Evolutionary conservation across 2,113 vertebrate genomes (phyloP).

Genomic region (Corvus hawaiiensis): DNA sequence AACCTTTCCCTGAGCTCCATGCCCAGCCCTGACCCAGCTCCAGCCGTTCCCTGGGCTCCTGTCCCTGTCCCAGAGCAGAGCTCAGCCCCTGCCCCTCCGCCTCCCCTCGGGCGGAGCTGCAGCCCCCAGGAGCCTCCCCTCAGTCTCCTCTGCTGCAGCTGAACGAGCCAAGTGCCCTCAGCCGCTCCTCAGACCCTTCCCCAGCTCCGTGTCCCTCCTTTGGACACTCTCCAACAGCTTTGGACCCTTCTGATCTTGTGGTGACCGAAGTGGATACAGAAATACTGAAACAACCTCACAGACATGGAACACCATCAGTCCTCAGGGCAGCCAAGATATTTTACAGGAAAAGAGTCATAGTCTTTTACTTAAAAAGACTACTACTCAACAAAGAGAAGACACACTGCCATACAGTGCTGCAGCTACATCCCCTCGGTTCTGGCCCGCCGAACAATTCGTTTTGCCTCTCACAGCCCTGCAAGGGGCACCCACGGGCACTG

Average conservation of each 20-base stretch:
- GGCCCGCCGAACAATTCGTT: background rate
- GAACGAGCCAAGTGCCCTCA: background rate
- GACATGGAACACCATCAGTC: rapidly evolving
- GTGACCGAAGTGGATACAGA: background rate
- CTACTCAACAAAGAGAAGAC: too few relatives aligned
- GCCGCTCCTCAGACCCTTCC: background rate
- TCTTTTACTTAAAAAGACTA: background rate
- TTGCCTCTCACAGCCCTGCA: background rate
- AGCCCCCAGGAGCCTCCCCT: background rate
- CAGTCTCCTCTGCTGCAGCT: background rate
- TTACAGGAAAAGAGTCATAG: rapidly evolving
- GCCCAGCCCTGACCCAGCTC: background rate
- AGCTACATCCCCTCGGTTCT: rapidly evolving
- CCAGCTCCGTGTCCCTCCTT: background rate
- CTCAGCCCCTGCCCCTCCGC: background rate
- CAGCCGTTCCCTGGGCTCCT: background rate
- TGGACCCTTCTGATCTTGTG: background rate
- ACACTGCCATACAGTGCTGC: rapidly evolving
- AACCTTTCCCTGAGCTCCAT: background rate
- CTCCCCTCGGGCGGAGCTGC: too few relatives aligned
- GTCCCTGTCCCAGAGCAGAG: background rate
- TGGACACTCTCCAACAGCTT: background rate
- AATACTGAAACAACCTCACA: background rate
- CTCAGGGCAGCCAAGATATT: too few relatives aligned
- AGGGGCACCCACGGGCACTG: background rate